Base-by-base conservation (phyloP, 1,140 invertebrate species). In the Tetragonula clypearis region DNA sequence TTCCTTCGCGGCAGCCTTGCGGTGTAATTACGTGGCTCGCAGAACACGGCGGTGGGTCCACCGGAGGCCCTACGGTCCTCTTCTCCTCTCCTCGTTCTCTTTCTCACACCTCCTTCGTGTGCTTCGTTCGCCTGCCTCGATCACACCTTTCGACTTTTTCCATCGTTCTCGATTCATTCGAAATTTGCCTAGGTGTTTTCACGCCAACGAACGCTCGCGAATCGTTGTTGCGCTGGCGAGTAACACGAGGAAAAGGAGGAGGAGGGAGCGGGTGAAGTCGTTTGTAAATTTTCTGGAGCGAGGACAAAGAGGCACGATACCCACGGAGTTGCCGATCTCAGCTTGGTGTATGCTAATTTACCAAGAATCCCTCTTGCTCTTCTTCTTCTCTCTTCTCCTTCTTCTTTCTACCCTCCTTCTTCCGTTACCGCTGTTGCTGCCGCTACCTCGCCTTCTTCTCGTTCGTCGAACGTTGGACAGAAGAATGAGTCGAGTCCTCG, bases 21-120 rank as follows among this genome's bases (percentile, higher is more conserved):
- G 88, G 89, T 92, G 92, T 95, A 95, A 95, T 95, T 95, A 94
- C 91, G 92, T 92, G 89, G 86, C 94, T 95, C 93, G 93, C 93
- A 91, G 92, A 95, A 94, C 94, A 92, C 94, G 92, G 94, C 94
- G 94, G 94, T 94, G 93, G 94, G 94, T 95, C 94, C 90, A 84
- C 68, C 56, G 87, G 69, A 49, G 66, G 82, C 86, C 84, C 82
- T 90, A 68, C 26, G 19, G 17, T 49, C 21, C 86, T 79, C 71
- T 66, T 74, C 60, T 73, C 69, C 35, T 66, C 74, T 85, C 71
- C 76, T 49, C 75, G 17, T 69, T 79, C 78, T 74, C 81, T 72
- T 72, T 23, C 35, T 71, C 30, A 0, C 0, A 15, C 30, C 5
- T 30, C 9, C 17, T 1, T 68, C 17, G 26, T 35, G 69, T 71